Conservation (phyloP, 2,797 vertebrate genomes). For the Tenualosa ilisha region DNA sequence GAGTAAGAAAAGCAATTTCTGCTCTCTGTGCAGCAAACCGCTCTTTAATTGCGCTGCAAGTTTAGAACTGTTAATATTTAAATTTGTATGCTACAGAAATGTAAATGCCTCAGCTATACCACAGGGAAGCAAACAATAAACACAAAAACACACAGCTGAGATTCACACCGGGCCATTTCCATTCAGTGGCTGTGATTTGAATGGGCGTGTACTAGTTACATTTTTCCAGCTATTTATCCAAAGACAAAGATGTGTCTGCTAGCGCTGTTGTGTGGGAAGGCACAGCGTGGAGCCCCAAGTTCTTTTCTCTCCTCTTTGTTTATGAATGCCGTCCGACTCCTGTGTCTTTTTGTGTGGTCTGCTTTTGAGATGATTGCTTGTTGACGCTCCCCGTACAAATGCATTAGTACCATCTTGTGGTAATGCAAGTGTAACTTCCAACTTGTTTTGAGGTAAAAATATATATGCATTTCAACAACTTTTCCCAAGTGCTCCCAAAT, state of each 20-base stretch:
- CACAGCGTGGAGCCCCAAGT: not conserved
- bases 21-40: slow-evolving; percentile 43
- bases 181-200: slow-evolving; percentile 40
- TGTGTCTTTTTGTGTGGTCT: not conserved
- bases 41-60: slow-evolving; percentile 60
- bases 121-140: slow-evolving; percentile 44
- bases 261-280: slow-evolving; percentile 14
- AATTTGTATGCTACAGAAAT: slow-evolving; percentile 54
- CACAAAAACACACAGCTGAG: slow-evolving; percentile 27
- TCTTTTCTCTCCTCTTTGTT: not conserved
- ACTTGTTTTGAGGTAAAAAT: not conserved
- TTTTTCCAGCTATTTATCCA: slow-evolving; percentile 29
- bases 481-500: not conserved
- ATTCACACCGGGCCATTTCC: slow-evolving; percentile 42
- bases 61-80: slow-evolving; percentile 58
- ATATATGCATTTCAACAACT: not conserved
- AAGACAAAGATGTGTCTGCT: slow-evolving; percentile 22
- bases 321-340: not conserved
- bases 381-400: not conserved
- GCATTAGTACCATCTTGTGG: slow-evolving; percentile 23
- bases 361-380: slow-evolving; percentile 12
- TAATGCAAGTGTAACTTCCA: not conserved
- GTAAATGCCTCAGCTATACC: slow-evolving; percentile 45
- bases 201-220: slow-evolving; percentile 33
- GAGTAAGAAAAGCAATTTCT: slow-evolving; percentile 48